A percentile compares a stretch with the other conserved stretches of the same genome.
Conservation (phyloP, 2,888 invertebrate species). For the Diaphora mendica region DNA sequence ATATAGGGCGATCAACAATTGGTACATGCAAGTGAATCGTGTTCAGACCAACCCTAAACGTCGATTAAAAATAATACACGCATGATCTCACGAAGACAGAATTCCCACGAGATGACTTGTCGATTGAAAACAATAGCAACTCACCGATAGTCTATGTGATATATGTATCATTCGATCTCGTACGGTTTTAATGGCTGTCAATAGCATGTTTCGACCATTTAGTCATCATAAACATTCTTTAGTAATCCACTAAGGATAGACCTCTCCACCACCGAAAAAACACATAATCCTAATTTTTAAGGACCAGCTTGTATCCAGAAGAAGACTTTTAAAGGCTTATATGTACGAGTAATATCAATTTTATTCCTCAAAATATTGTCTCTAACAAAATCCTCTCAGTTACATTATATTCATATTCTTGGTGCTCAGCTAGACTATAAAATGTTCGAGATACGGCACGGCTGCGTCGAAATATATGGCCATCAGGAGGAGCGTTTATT, state of each 20-base stretch:
- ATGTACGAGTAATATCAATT: no score
- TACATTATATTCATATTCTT: background rate
- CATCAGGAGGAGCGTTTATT: conserved; percentile 35
- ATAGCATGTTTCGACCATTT: background rate
- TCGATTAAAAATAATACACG: background rate
- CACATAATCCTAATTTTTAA: no score
- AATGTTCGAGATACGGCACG: conserved; percentile 63
- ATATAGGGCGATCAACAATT: background rate
- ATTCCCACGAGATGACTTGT: conserved; percentile 6
- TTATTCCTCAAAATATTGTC: background rate
- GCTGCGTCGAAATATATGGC: conserved; percentile 58
- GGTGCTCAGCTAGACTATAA: conserved; percentile 34
- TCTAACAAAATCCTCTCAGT: background rate
- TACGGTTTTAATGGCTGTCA: background rate
- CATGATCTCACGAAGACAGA: conserved; percentile 1
- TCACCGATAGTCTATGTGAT: conserved; percentile 4
- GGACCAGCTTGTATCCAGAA: no score
- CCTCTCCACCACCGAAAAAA: no score
- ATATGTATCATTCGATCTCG: background rate
- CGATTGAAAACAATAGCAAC: background rate
- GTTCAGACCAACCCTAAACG: background rate
- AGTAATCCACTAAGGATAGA: no score
- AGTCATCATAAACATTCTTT: no score
- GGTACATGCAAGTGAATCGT: background rate
- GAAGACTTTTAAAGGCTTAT: no score